Evolutionary conservation across 2,888 invertebrate species (phyloP), one percentile per base, ranked within the genome.

Genomic region (Cerastis rubricosa): DNA sequence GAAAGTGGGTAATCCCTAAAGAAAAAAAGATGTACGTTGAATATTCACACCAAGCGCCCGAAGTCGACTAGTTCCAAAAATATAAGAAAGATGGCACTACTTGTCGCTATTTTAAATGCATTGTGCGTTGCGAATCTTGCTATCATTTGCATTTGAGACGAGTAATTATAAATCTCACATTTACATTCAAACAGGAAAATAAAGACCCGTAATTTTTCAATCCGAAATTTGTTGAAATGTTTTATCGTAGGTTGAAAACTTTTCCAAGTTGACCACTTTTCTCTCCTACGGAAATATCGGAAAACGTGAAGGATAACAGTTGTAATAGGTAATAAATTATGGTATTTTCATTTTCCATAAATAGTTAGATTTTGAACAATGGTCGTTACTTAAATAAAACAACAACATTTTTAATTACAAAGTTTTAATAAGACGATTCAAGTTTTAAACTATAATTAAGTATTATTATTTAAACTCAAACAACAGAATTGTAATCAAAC

Each of bases 1-100:
- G 14, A 5, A 47, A 29, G 19, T 40, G 17, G 11, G 25, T 43
- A 51, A 61, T 49, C 19, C 17, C 9, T 35, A 35, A 2, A 2
- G 2, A 4, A 61, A 45, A 17, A 25, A n/a, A 67, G 19, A 57
- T 22, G n/a, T n/a, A 47, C 29, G 49, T n/a, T 59, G 11, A 49
- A 61, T 43, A 79, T 17, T n/a, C n/a, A n/a, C n/a, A n/a, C 4
- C 6, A 47, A 71, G 19, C 43, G 35, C 4, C 49, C 51, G 49
- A 70, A 80, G 12, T 7, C 0, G 5, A 54, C 40, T 54, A 29
- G 80, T 80, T 72, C 40, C 3, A 11, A 19, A 40, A 29, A 19
- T 5, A 2, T 14, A 80, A 29, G 11, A 80, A 29, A 77, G 77
- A 80, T 80, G 80, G 77, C 72, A 54, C 45, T 29, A 80, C 80